Evolutionary conservation across 1,140 invertebrate genomes (phyloP).

Genomic region (Hylaeus volcanicus): DNA sequence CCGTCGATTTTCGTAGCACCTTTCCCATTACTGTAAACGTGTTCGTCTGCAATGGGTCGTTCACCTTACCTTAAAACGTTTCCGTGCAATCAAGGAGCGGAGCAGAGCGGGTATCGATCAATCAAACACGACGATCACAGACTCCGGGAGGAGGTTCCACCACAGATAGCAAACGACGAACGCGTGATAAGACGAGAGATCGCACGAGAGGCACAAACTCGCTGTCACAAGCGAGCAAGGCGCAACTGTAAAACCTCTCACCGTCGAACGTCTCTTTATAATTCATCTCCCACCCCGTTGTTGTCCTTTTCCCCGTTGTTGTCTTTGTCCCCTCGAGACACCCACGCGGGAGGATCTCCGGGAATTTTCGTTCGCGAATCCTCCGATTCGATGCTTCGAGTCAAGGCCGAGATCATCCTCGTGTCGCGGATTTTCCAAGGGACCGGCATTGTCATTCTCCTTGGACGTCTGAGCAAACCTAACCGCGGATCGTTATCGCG

Average conservation of each 20-base stretch:
- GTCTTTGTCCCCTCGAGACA: background rate
- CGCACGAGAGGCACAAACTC: constrained; percentile 18
- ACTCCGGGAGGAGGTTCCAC: background rate
- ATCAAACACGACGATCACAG: constrained; percentile 8
- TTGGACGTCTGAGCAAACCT: too few relatives aligned
- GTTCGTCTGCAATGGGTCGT: background rate
- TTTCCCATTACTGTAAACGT: too few relatives aligned
- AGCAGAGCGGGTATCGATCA: background rate
- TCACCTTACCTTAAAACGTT: background rate
- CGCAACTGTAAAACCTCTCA: constrained; percentile 77
- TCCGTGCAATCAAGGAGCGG: too few relatives aligned
- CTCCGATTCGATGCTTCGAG: background rate
- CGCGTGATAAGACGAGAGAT: constrained; percentile 31
- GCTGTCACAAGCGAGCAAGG: constrained; percentile 30
- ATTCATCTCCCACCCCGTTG: constrained; percentile 75
- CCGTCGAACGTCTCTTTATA: constrained; percentile 75
- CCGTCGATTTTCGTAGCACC: too few relatives aligned
- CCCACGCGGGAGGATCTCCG: background rate
- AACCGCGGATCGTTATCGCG: background rate
- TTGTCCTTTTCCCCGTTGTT: constrained; percentile 29
- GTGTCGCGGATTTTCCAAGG: constrained; percentile 22
- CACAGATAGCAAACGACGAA: background rate
- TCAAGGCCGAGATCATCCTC: constrained; percentile 19
- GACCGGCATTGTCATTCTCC: background rate
- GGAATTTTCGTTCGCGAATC: background rate